phyloP scores from a whole-genome alignment of 2,113 vertebrate genomes.

The Sebastes schlegelii region DNA sequence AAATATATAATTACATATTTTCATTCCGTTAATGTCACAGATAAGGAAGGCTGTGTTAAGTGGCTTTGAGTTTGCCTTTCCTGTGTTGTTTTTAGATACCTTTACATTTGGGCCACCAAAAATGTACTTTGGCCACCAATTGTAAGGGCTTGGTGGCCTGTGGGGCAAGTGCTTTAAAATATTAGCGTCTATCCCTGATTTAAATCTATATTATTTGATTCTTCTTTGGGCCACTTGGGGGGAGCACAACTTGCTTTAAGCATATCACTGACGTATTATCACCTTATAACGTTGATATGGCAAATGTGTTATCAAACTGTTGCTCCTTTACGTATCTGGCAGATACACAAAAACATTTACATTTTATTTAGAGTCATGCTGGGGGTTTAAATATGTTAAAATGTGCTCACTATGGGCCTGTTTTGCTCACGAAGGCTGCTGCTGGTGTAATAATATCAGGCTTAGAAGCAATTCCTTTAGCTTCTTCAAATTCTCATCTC shows the following conservation, averaged over 20 bases:
- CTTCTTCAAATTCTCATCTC: conserved; percentile 24
- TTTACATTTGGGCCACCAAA: no score
- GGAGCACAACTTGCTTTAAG: not conserved
- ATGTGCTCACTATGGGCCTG: not conserved
- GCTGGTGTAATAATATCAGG: not conserved
- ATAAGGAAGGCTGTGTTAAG: no score
- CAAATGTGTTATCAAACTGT: not conserved
- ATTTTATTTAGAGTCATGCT: not conserved
- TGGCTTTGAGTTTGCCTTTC: no score
- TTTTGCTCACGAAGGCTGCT: not conserved
- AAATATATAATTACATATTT: no score
- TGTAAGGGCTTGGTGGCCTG: no score
- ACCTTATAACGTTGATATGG: not conserved
- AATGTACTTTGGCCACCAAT: no score
- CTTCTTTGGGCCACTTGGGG: not conserved
- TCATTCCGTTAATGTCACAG: no score
- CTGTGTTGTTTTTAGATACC: no score
- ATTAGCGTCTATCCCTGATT: no score
- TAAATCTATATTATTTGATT: not conserved
- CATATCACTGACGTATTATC: not conserved
- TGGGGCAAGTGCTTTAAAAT: no score
- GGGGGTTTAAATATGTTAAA: not conserved
- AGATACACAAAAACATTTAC: not conserved
- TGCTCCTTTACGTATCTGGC: not conserved
- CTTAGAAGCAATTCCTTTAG: conserved; percentile 9